Conservation (phyloP, 2,797 vertebrate genomes). For the Halcyon smyrnensis region DNA sequence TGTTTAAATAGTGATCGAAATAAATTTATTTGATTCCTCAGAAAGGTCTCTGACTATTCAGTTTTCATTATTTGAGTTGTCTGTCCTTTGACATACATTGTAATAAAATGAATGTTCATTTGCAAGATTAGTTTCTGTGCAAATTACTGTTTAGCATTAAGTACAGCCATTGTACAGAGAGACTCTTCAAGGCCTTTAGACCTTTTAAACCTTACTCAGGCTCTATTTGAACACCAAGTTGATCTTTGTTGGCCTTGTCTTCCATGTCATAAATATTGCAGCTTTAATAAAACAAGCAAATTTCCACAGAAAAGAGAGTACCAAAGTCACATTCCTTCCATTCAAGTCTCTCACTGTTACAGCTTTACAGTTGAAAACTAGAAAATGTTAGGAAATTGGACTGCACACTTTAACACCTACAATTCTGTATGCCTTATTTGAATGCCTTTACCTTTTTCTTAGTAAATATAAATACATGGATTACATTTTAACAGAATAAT, state of each 20-base stretch:
- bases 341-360: neutral
- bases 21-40: neutral
- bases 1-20: neutral
- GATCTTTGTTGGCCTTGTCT: neutral
- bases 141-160: neutral
- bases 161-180: accelerated
- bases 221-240: neutral
- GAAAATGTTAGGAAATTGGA: neutral
- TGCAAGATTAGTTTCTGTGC: neutral
- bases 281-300: neutral
- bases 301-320: neutral
- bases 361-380: neutral
- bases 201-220: neutral
- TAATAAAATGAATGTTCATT: neutral
- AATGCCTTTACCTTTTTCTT: neutral
- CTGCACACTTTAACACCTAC: accelerated
- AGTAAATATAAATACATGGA: neutral
- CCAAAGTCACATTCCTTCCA: neutral
- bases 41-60: neutral
- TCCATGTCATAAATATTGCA: neutral
- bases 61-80: neutral
- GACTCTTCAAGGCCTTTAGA: neutral
- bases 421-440: neutral
- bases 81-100: neutral
- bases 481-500: neutral